Evolutionary conservation across 2,797 vertebrate genomes (phyloP), one percentile per base, ranked within the genome.

Genomic region (Lemur catta): DNA sequence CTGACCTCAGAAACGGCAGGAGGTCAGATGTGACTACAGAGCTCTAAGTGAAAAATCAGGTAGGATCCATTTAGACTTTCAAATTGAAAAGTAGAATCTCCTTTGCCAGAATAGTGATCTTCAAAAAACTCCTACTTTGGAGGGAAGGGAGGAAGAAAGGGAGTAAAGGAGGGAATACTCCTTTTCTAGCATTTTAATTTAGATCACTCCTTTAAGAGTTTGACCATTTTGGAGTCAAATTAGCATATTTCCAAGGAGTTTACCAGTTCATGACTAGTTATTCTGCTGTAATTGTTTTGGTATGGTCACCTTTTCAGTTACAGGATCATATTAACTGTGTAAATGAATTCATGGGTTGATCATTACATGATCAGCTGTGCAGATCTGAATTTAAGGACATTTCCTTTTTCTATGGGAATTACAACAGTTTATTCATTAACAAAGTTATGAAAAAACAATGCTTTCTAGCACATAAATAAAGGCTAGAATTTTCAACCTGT

Each of bases 1-100:
- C 89, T 97, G 96, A 97, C 94, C 94, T 95, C 78, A 89, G 82
- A 84, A 87, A 94, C 78, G 71, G 82, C 91, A 88, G 91, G 71
- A 96, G 92, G 97, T 97, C 85, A 94, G 14, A 84, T 84, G 72
- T 92, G 84, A 89, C 87, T 75, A 17, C 11, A 9, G n/a, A 80
- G 71, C 92, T 88, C 11, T 61, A 85, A 72, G 71, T 84, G 84
- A 94, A 84, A 96, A 97, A 61, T 86, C 80, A 78, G 71, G 41
- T 48, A 41, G 48, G 6, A 26, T 75, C 67, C 80, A 28, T 59
- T 96, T 90, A 94, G 86, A 55, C 15, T 95, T 76, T 78, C 28
- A 69, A 76, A 92, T 52, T 81, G 91, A 88, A 30, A 96, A 88
- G 71, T 59, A 65, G 46, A 94, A 46, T 82, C 46, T 86, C 71